Conservation (phyloP, 1,140 invertebrate species). For the Drosophila nannoptera region DNA sequence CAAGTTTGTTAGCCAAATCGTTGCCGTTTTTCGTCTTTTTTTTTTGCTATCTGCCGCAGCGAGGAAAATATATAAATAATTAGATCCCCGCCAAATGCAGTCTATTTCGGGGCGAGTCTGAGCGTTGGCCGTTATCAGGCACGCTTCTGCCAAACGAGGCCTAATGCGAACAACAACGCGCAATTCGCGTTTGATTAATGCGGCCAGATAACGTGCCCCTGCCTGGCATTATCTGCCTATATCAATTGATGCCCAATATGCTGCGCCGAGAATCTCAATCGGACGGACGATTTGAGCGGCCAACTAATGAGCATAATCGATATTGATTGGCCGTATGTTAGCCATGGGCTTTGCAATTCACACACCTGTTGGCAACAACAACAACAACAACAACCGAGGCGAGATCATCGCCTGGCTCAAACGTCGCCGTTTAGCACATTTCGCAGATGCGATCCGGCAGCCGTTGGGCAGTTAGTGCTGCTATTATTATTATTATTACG, state of each 20-base stretch:
- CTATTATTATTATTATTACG: too few relatives aligned
- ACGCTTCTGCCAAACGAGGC: slow-evolving; percentile 15
- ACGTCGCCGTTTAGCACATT: slow-evolving; percentile 51
- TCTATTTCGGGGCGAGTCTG: slow-evolving; percentile 19
- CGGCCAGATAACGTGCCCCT: slow-evolving; percentile 8
- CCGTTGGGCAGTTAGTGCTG: too few relatives aligned
- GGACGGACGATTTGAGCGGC: slow-evolving; percentile 45
- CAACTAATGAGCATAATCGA: slow-evolving; percentile 4
- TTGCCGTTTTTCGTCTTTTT: not conserved
- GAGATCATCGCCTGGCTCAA: too few relatives aligned
- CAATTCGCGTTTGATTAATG: slow-evolving; percentile 42
- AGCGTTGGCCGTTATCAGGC: slow-evolving; percentile 34
- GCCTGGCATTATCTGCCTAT: not conserved
- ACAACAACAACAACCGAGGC: too few relatives aligned
- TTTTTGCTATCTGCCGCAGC: slow-evolving; percentile 26
- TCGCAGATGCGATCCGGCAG: slow-evolving; percentile 1
- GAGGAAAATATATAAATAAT: slow-evolving; percentile 33
- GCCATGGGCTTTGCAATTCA: too few relatives aligned
- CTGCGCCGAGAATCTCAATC: too few relatives aligned
- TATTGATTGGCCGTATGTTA: too few relatives aligned
- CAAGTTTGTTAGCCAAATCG: slow-evolving; percentile 22
- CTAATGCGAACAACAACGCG: slow-evolving; percentile 23
- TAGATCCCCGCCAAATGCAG: slow-evolving; percentile 15
- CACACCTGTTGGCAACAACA: too few relatives aligned
- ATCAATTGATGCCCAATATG: not conserved